These are phyloP conservation scores for Zaprionus taronus DNA, from an alignment of 1,140 invertebrate species.

Conservation along the genomic window DNA sequence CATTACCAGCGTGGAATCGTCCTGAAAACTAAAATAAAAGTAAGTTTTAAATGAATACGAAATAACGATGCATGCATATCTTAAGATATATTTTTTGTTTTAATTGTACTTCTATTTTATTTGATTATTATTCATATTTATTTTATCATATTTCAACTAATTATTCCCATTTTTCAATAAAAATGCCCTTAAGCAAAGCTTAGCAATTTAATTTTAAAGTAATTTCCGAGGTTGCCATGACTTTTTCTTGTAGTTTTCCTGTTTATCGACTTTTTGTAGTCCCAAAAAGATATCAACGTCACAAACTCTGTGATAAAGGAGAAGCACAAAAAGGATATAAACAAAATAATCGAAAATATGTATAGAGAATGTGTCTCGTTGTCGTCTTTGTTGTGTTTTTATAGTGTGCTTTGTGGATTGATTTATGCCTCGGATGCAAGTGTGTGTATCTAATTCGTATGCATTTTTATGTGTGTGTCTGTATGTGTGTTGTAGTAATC, in stretches of 20 bases:
- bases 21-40: background rate
- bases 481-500: conserved; percentile 1
- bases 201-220: background rate
- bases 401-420: conserved; percentile 50
- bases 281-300: background rate
- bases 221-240: background rate
- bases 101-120: background rate
- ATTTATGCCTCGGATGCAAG: conserved; percentile 43
- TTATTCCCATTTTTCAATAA: too few species aligned
- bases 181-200: background rate
- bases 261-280: background rate
- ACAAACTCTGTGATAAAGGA: background rate
- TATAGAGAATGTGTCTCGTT: conserved; percentile 3
- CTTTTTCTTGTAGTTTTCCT: background rate
- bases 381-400: conserved; percentile 31
- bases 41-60: background rate
- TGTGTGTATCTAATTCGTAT: background rate
- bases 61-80: too few species aligned
- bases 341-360: conserved; percentile 13
- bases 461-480: conserved; percentile 18
- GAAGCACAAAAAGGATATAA: conserved; percentile 6
- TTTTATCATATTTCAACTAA: too few species aligned
- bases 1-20: too few species aligned
- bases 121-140: background rate
- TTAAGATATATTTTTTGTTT: too few species aligned